Evolutionary conservation across 2,113 vertebrate genomes (phyloP), one percentile per base, ranked within the genome.

Genomic region (Lethenteron reissneri): DNA sequence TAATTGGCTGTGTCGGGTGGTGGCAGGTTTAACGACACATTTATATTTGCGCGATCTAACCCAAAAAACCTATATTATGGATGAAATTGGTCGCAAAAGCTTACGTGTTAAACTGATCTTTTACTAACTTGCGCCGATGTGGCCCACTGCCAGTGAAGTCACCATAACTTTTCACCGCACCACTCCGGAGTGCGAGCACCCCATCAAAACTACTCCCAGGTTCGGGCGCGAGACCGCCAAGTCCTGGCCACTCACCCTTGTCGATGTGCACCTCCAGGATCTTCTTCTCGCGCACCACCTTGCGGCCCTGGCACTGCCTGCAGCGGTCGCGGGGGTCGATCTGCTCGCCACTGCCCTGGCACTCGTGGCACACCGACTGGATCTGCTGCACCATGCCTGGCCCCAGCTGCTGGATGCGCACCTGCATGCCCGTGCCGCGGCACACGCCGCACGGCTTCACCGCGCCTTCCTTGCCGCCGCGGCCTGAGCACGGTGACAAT

Each of bases 311-410:
- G 79, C 94, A 99, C 78, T 70, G 84, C 73, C 89, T 89, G 58
- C 94, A 99, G 69, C 91, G 84, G 79, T 99, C 94, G 77, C 89
- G 90, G 0, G 90, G 80, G 74, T 77, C 89, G 76, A 99, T 90
- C 70, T 80, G 85, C 81, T 97, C 88, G 0, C 94, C 91, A 79
- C 94, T 87, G 73, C 94, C 94, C 78, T 88, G 87, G 78, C 94
- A 99, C 70, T 97, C 90, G 1, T 82, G 21, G 74, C 94, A 99
- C 79, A 95, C 84, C 2, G 87, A 90, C 70, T 96, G 91, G 71
- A 88, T 90, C 81, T 96, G 92, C 77, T 99, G 92, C 60, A 97
- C 88, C 90, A 97, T 90, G 70, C 94, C 92, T 1, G 89, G 94
- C 25, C 88, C 91, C 2, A 99, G 85, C 81, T 97, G 92, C 75